A percentile compares a stretch with the other conserved stretches of the same genome.
phyloP scores from a whole-genome alignment of 2,888 invertebrate species.

The Drosophila mulleri region DNA sequence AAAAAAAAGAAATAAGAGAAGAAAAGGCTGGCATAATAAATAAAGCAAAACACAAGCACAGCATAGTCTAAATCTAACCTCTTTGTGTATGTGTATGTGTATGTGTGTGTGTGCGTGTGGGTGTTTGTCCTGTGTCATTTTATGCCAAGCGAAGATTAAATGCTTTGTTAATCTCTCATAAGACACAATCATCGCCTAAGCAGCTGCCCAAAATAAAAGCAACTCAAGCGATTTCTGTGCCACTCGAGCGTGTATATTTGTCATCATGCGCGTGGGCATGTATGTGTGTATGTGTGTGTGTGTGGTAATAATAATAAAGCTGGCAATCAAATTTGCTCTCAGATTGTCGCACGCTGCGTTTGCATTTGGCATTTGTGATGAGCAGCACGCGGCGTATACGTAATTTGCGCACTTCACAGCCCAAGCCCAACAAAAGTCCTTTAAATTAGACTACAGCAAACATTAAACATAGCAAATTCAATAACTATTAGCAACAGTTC shows the following conservation, averaged over 20 bases:
- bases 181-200: constrained; percentile 50
- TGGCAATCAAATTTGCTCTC: constrained; percentile 54
- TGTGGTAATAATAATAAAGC: constrained; percentile 52
- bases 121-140: constrained; percentile 50
- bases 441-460: constrained; percentile 55
- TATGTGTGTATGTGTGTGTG: constrained; percentile 1
- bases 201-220: constrained; percentile 48
- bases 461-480: constrained; percentile 21
- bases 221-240: constrained; percentile 37
- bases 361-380: constrained; percentile 30
- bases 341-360: constrained; percentile 54
- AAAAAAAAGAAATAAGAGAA: constrained; percentile 19
- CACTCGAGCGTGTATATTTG: constrained; percentile 20
- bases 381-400: constrained; percentile 34
- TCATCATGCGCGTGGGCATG: constrained; percentile 10
- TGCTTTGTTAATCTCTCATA: constrained; percentile 69
- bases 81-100: constrained; percentile 12
- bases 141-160: constrained; percentile 72
- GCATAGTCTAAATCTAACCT: constrained; percentile 38
- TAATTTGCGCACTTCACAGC: constrained; percentile 27
- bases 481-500: constrained; percentile 20
- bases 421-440: constrained; percentile 9
- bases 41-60: constrained; percentile 37
- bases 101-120: constrained; percentile 14
- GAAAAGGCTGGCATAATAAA: constrained; percentile 40